Evolutionary conservation across 1,140 invertebrate species (phyloP).

Genomic region (Whitmania pigra): DNA sequence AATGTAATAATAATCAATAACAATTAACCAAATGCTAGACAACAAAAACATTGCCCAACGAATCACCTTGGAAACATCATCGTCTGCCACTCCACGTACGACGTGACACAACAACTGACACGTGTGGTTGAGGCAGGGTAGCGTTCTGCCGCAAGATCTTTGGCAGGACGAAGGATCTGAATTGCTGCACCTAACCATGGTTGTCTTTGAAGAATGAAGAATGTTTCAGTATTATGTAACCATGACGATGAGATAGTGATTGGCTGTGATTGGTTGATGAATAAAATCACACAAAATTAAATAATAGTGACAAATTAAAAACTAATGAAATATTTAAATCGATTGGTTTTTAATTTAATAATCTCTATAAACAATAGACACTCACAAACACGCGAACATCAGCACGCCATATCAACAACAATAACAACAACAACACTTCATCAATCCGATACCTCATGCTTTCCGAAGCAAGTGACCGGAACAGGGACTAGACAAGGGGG

Average conservation of each 20-base stretch:
- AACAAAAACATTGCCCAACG: neutral
- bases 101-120: conserved; percentile 63
- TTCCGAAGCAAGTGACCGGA: conserved; percentile 62
- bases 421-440: no score
- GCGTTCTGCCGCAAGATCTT: conserved; percentile 53
- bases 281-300: no score
- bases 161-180: conserved; percentile 60
- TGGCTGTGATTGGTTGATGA: no score
- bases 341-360: no score
- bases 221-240: no score
- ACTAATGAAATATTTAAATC: no score
- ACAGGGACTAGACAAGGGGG: conserved; percentile 54
- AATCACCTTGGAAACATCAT: neutral
- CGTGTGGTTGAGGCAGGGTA: conserved; percentile 65
- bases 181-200: conserved; percentile 59
- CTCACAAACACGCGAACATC: no score
- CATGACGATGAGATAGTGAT: no score
- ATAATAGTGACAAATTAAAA: no score
- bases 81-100: conserved; percentile 38
- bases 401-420: no score
- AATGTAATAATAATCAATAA: neutral
- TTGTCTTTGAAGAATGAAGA: conserved; percentile 37
- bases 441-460: conserved; percentile 52
- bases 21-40: neutral
- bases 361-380: no score